A percentile compares a stretch with the other conserved stretches of the same genome.
phyloP scores from a whole-genome alignment of 2,888 invertebrate genomes.

The Nomada ruficornis region DNA sequence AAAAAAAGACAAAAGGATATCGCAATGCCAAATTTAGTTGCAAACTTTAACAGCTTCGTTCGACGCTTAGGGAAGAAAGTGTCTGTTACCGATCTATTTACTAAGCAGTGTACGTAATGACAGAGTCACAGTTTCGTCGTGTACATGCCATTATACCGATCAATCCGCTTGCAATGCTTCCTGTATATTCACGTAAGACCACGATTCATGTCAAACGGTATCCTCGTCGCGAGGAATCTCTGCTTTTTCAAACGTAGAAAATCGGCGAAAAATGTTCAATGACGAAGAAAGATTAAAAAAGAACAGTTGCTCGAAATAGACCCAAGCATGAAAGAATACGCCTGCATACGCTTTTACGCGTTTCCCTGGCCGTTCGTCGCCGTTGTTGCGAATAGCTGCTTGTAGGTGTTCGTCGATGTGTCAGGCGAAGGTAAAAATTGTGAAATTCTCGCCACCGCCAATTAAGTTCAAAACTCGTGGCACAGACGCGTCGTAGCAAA shows the following conservation, averaged over 20 bases:
- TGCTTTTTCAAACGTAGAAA: neutral
- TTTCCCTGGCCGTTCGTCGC: conserved; percentile 40
- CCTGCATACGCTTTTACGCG: conserved; percentile 32
- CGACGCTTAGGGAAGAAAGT: too few relatives aligned
- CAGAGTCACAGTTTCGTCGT: neutral
- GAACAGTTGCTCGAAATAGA: conserved; percentile 11
- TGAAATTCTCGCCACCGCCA: conserved; percentile 74
- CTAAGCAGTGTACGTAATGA: neutral
- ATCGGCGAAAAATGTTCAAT: neutral
- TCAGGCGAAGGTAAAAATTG: conserved; percentile 71
- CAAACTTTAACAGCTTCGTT: too few relatives aligned
- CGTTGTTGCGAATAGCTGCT: neutral
- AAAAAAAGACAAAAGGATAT: too few relatives aligned
- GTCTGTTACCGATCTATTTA: too few relatives aligned
- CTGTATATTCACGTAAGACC: too few relatives aligned
- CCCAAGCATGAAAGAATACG: conserved; percentile 1
- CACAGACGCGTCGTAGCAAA: conserved; percentile 61
- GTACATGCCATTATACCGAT: neutral
- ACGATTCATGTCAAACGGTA: too few relatives aligned
- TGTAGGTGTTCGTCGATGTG: conserved; percentile 34
- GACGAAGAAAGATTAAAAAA: neutral
- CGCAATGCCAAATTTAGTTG: too few relatives aligned
- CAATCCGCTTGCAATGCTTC: neutral
- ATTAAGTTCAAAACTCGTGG: conserved; percentile 74
- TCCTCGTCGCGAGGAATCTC: too few relatives aligned